Conservation (phyloP, 35 echinoderm and acorn worm genomes). For the Anneissia japonica region DNA sequence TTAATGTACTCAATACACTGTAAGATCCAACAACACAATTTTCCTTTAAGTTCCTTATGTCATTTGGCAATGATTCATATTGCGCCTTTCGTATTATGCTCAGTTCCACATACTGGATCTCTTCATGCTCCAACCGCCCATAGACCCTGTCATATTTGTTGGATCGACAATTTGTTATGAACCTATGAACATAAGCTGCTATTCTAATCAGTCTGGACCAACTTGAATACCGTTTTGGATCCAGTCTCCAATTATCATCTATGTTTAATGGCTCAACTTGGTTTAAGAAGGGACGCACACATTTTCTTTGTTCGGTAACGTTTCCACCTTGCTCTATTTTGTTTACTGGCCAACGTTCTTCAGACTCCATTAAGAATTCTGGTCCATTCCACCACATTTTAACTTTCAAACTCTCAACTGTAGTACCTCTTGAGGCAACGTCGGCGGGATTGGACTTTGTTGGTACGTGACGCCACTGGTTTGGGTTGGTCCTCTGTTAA, state of each 20-base stretch:
- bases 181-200: not conserved
- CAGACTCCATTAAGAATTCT: not conserved
- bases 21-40: not conserved
- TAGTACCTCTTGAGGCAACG: not conserved
- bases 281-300: not conserved
- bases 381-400: not conserved
- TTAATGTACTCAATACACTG: slow-evolving; percentile 9
- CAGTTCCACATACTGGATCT: not conserved
- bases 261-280: not conserved
- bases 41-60: slow-evolving; percentile 24
- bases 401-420: not conserved
- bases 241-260: not conserved
- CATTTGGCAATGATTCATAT: slow-evolving; percentile 9
- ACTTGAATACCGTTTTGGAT: slow-evolving; percentile 5
- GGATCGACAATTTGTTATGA: slow-evolving; percentile 8
- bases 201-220: slow-evolving; percentile 2
- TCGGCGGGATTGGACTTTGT: not conserved
- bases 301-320: not conserved
- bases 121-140: not conserved
- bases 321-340: not conserved
- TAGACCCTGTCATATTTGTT: slow-evolving; percentile 1
- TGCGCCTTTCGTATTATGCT: slow-evolving; percentile 22
- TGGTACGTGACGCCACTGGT: not conserved
- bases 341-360: not conserved
- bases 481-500: slow-evolving; percentile 10